These are phyloP conservation scores for Dallia pectoralis DNA, from an alignment of 2,797 vertebrate genomes.

Conservation along the genomic window DNA sequence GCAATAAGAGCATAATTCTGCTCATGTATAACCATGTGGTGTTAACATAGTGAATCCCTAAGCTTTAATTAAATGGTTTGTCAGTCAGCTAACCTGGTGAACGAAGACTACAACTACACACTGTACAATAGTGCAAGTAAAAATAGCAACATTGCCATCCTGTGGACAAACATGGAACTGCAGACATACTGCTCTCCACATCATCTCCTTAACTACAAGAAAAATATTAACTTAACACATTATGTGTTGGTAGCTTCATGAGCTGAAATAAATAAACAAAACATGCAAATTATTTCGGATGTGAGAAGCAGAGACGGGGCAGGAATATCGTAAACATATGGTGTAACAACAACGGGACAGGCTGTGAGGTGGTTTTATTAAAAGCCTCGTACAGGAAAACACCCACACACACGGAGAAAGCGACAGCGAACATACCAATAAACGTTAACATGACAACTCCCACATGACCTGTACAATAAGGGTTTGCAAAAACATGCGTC, in stretches of 20 bases:
- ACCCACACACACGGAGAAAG: slow-evolving; percentile 63
- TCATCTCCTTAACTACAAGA: neutral
- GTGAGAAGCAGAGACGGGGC: neutral
- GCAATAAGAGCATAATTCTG: neutral
- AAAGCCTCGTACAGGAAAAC: slow-evolving; percentile 74
- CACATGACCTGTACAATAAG: slow-evolving; percentile 77
- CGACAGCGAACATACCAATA: slow-evolving; percentile 50
- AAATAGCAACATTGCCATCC: slow-evolving; percentile 15
- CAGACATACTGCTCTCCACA: neutral
- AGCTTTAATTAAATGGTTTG: too few relatives aligned
- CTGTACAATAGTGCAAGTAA: too few relatives aligned
- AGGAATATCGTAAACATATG: neutral
- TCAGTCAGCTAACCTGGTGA: too few relatives aligned
- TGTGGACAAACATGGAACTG: slow-evolving; percentile 24
- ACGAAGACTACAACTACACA: too few relatives aligned
- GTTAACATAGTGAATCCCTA: slow-evolving; percentile 29
- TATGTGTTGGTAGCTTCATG: too few relatives aligned
- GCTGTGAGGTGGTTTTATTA: slow-evolving; percentile 68
- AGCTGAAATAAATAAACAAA: too few relatives aligned
- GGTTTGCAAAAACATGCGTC: slow-evolving; percentile 76
- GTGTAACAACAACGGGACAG: neutral
- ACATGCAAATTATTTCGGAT: too few relatives aligned
- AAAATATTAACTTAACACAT: too few relatives aligned
- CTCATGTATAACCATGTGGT: neutral
- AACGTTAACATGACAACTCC: slow-evolving; percentile 62